phyloP scores from a whole-genome alignment of 2,888 invertebrate genomes.

The Hemicrepidius hirtus region DNA sequence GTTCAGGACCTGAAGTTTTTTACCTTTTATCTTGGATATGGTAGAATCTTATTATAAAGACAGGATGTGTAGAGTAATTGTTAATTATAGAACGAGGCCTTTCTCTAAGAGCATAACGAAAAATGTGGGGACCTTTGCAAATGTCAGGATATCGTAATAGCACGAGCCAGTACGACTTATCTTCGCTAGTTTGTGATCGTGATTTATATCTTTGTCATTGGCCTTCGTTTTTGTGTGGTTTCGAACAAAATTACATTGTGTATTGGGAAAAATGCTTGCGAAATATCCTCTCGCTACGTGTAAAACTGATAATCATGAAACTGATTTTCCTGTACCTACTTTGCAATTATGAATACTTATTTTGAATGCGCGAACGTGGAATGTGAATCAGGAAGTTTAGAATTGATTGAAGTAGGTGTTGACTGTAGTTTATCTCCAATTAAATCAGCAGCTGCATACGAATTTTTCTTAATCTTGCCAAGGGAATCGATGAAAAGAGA shows the following conservation, averaged over 20 bases:
- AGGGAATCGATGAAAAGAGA: too few relatives aligned
- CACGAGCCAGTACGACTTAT: slow-evolving; percentile 13
- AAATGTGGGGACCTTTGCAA: slow-evolving; percentile 25
- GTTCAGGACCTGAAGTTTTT: slow-evolving; percentile 29
- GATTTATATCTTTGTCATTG: slow-evolving; percentile 6
- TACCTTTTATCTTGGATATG: slow-evolving; percentile 13
- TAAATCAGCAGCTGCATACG: too few relatives aligned
- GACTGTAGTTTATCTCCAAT: too few relatives aligned
- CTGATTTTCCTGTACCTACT: too few relatives aligned
- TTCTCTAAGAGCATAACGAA: slow-evolving; percentile 7
- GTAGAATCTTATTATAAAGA: slow-evolving; percentile 5
- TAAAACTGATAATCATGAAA: not conserved
- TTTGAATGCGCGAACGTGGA: too few relatives aligned
- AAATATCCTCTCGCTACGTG: slow-evolving; percentile 14
- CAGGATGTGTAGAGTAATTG: slow-evolving; percentile 31
- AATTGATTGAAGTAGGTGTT: too few relatives aligned
- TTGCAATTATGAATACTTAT: too few relatives aligned
- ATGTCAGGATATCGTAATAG: slow-evolving; percentile 39
- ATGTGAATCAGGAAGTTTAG: too few relatives aligned
- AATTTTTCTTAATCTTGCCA: too few relatives aligned
- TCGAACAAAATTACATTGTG: slow-evolving; percentile 7
- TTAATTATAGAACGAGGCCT: slow-evolving; percentile 22
- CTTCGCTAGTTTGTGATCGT: not conserved
- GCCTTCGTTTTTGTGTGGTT: slow-evolving; percentile 19
- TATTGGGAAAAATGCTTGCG: slow-evolving; percentile 10